phyloP scores from a whole-genome alignment of 2,888 invertebrate species.

The Stenurella melanura region DNA sequence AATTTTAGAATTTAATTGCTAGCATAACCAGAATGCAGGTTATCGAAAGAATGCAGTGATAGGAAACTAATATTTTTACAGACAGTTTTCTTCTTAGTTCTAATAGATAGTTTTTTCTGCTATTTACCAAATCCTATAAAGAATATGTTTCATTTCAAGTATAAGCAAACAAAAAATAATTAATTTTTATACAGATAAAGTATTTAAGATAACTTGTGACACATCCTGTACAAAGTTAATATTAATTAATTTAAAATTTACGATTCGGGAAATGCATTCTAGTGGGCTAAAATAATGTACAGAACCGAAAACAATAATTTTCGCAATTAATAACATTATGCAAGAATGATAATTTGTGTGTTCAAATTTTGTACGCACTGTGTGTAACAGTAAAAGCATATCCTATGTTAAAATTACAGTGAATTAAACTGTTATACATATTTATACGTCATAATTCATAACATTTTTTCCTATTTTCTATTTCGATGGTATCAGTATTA shows the following conservation, averaged over 20 bases:
- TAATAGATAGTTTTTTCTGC: too few relatives aligned
- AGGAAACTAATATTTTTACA: too few relatives aligned
- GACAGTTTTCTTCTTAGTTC: too few relatives aligned
- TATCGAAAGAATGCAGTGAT: too few relatives aligned
- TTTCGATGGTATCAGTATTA: constrained; percentile 16
- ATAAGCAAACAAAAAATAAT: too few relatives aligned
- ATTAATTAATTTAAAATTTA: not conserved
- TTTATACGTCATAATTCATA: constrained; percentile 17
- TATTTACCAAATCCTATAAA: too few relatives aligned
- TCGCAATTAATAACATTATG: not conserved
- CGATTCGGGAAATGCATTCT: not conserved
- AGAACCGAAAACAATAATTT: not conserved
- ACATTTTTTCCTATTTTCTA: constrained; percentile 20
- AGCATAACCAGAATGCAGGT: too few relatives aligned
- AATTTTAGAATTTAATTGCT: too few relatives aligned
- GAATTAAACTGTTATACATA: constrained; percentile 21
- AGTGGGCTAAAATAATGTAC: not conserved
- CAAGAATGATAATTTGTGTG: not conserved
- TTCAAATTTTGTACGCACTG: constrained; percentile 13
- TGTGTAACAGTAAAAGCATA: constrained; percentile 37
- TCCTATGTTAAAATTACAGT: constrained; percentile 17
- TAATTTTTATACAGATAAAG: too few relatives aligned
- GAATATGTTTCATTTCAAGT: too few relatives aligned
- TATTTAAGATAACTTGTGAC: too few relatives aligned
- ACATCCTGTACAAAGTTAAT: not conserved